phyloP scores from a whole-genome alignment of 2,797 vertebrate genomes.

The Oreortyx pictus region DNA sequence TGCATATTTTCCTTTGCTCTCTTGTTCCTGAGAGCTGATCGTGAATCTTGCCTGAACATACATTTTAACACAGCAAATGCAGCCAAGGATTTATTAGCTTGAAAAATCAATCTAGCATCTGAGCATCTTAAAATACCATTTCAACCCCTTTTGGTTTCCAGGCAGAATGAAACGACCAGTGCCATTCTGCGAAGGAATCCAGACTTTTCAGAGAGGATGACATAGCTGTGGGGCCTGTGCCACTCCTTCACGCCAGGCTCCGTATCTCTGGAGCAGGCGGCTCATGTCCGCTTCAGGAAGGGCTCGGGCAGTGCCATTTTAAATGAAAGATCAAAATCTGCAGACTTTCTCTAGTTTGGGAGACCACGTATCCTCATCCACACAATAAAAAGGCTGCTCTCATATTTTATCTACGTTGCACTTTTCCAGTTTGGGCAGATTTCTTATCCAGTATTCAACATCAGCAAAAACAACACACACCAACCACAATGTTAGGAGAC shows the following conservation, averaged over 20 bases:
- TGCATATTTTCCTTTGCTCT: not conserved
- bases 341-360: not conserved
- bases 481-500: constrained; percentile 21
- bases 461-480: constrained; percentile 49
- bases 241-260: not conserved
- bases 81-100: constrained; percentile 56
- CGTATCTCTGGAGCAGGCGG: accelerated
- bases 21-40: constrained; percentile 7
- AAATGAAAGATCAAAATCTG: not conserved
- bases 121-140: not conserved
- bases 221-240: accelerated
- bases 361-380: not conserved
- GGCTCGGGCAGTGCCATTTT: not conserved
- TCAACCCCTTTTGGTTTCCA: not conserved
- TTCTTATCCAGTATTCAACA: constrained; percentile 23
- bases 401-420: not conserved
- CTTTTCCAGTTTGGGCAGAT: constrained; percentile 32
- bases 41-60: not conserved
- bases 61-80: constrained; percentile 27
- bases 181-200: not conserved
- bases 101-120: constrained; percentile 47
- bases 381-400: constrained; percentile 6
- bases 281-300: not conserved
- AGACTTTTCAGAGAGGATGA: not conserved
- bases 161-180: not conserved